These are phyloP conservation scores for Tragelaphus buxtoni DNA, from an alignment of 2,113 vertebrate species.

Conservation along the genomic window DNA sequence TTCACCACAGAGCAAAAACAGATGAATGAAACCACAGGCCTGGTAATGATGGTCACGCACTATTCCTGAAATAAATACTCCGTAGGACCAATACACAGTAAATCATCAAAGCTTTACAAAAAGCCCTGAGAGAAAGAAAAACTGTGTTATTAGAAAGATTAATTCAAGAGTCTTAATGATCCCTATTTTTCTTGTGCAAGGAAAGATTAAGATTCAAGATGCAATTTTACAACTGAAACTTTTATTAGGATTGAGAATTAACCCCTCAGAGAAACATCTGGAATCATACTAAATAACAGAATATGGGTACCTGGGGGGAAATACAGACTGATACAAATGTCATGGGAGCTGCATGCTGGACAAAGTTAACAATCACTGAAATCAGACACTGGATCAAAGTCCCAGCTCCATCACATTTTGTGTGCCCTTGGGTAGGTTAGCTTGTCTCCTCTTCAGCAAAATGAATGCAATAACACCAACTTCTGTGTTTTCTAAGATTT, in stretches of 20 bases:
- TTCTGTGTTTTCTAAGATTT: not conserved
- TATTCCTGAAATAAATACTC: constrained; percentile 60
- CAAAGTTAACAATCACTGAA: not conserved
- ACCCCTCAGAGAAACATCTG: not conserved
- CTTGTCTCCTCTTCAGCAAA: not conserved
- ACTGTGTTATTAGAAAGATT: not conserved
- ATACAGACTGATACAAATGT: not conserved
- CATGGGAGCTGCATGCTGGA: not conserved
- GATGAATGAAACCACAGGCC: not conserved
- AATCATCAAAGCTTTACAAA: not conserved
- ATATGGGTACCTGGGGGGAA: not conserved
- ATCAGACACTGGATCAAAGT: not conserved
- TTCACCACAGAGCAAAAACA: constrained; percentile 27
- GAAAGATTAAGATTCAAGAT: not conserved
- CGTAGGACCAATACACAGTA: not conserved
- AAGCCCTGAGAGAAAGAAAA: not conserved
- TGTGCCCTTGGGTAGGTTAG: not conserved
- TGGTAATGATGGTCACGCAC: not conserved
- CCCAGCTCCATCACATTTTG: not conserved
- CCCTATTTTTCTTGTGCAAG: not conserved
- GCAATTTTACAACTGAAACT: not conserved
- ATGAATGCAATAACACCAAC: not conserved
- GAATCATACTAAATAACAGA: not conserved
- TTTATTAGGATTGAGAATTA: not conserved
- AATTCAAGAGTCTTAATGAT: not conserved